phyloP scores from a whole-genome alignment of 2,888 invertebrate species.

The Thymelicus sylvestris region DNA sequence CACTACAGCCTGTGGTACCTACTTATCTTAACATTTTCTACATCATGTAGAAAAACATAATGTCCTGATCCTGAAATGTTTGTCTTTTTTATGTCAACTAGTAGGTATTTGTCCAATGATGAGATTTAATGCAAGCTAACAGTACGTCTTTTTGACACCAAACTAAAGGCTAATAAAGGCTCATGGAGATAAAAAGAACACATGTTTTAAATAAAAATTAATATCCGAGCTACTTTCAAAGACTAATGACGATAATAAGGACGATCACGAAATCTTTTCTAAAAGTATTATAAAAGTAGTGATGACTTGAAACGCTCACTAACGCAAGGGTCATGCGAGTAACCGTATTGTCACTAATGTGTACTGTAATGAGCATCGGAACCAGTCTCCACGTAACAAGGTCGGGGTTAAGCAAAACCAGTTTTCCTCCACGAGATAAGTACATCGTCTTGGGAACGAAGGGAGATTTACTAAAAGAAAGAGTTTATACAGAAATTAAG shows the following conservation, averaged over 20 bases:
- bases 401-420: constrained; percentile 35
- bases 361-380: constrained; percentile 28
- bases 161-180: too few species aligned
- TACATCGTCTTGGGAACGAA: constrained; percentile 4
- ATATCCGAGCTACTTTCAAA: too few species aligned
- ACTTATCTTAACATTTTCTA: too few species aligned
- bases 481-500: background rate
- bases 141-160: too few species aligned
- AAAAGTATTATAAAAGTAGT: background rate
- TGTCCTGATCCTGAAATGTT: too few species aligned
- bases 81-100: too few species aligned
- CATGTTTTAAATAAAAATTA: too few species aligned
- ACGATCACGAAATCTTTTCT: background rate
- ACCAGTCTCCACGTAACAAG: constrained; percentile 35
- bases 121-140: too few species aligned
- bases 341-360: constrained; percentile 23
- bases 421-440: constrained; percentile 23
- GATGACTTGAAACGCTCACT: constrained; percentile 13
- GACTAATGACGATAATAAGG: background rate
- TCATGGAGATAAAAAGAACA: too few species aligned
- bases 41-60: too few species aligned
- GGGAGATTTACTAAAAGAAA: background rate
- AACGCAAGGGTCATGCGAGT: constrained; percentile 25
- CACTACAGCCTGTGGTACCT: too few species aligned
- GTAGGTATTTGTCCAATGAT: too few species aligned